A percentile compares a stretch with the other conserved stretches of the same genome.
phyloP scores from a whole-genome alignment of 2,888 invertebrate species.

The Drosophila nigricruria region DNA sequence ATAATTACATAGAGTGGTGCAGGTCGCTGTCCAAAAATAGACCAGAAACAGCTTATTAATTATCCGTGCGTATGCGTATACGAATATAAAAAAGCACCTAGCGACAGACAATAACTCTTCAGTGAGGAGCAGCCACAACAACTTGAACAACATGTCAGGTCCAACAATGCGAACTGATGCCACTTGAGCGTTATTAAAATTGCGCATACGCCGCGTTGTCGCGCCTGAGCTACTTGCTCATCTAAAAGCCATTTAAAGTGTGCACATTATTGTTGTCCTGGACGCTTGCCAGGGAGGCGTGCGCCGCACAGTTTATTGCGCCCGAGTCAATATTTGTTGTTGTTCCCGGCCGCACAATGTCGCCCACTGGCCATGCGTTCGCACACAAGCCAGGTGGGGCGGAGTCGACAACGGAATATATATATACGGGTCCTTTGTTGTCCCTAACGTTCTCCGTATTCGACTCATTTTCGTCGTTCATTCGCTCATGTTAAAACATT shows the following conservation, averaged over 20 bases:
- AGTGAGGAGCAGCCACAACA: conserved; percentile 11
- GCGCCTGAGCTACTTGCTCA: conserved; percentile 40
- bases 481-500: conserved; percentile 56
- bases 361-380: conserved; percentile 23
- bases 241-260: conserved; percentile 71
- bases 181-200: conserved; percentile 69
- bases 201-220: conserved; percentile 68
- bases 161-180: conserved; percentile 47
- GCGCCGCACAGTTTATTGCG: conserved; percentile 64
- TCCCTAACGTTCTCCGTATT: conserved; percentile 18
- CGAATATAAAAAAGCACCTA: conserved; percentile 15
- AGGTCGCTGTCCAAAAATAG: conserved; percentile 35
- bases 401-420: conserved; percentile 3
- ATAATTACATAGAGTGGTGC: conserved; percentile 47
- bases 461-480: conserved; percentile 20
- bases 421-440: conserved; percentile 40
- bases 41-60: conserved; percentile 56
- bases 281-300: conserved; percentile 25
- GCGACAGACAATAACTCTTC: conserved; percentile 39
- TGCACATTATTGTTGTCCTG: conserved; percentile 49
- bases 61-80: conserved; percentile 48
- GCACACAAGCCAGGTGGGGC: conserved; percentile 7
- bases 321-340: conserved; percentile 72
- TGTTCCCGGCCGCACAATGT: conserved; percentile 35
- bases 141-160: conserved; percentile 15